phyloP scores from a whole-genome alignment of 2,888 invertebrate species.

The Tenthredo notha region DNA sequence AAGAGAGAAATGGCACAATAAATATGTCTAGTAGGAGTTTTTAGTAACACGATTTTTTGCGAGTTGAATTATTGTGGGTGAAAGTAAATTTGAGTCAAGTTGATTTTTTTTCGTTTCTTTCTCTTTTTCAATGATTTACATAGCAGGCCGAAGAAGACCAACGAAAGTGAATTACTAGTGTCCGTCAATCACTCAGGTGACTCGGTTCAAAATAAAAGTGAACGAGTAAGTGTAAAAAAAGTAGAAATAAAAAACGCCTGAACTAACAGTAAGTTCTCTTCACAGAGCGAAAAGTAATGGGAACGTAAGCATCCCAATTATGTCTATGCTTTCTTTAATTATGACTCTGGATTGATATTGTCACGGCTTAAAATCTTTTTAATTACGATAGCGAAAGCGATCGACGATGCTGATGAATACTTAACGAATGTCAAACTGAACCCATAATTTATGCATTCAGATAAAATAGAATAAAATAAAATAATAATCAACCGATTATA shows the following conservation, averaged over 20 bases:
- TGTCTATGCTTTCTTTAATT: background rate
- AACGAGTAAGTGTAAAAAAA: background rate
- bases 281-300: background rate
- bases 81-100: conserved; percentile 14
- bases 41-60: conserved; percentile 2
- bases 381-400: background rate
- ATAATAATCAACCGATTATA: background rate
- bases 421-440: background rate
- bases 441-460: background rate
- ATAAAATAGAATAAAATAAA: background rate
- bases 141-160: background rate
- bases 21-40: background rate
- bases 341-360: background rate
- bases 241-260: background rate
- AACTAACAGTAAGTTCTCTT: background rate
- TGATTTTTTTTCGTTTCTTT: background rate
- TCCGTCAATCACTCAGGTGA: background rate
- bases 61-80: background rate
- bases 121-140: background rate
- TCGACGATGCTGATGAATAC: background rate
- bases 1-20: background rate
- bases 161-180: background rate
- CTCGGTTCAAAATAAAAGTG: background rate
- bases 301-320: background rate
- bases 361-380: background rate